Percentiles rank a stretch among this genome's conserved stretches.
Evolutionary conservation across 2,888 invertebrate genomes (phyloP).

Genomic region (Lomographa bimaculata): DNA sequence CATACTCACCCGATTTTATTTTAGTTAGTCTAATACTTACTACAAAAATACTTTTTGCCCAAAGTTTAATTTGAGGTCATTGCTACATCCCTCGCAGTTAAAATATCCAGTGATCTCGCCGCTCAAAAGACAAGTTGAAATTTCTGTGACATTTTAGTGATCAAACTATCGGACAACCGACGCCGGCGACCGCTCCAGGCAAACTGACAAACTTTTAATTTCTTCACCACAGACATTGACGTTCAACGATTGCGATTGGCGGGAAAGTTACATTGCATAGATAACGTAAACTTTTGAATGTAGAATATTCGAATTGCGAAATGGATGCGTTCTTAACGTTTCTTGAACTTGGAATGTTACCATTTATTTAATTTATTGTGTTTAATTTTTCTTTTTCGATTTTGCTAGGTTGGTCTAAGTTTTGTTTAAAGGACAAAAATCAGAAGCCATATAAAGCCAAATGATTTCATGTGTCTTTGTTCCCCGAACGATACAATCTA

Average conservation of each 20-base stretch:
- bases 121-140: slow-evolving; percentile 30
- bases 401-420: slow-evolving; percentile 17
- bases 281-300: slow-evolving; percentile 62
- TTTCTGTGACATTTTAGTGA: slow-evolving; percentile 43
- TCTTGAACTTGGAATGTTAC: slow-evolving; percentile 30
- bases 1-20: too few relatives aligned
- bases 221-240: slow-evolving; percentile 74
- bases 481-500: too few relatives aligned
- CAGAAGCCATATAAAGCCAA: too few relatives aligned
- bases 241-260: slow-evolving; percentile 73
- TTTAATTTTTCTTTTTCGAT: slow-evolving; percentile 25
- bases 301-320: slow-evolving; percentile 54
- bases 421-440: too few relatives aligned
- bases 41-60: too few relatives aligned
- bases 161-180: slow-evolving; percentile 59
- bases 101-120: slow-evolving; percentile 21
- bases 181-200: slow-evolving; percentile 65
- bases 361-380: slow-evolving; percentile 26
- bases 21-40: too few relatives aligned
- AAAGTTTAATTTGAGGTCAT: too few relatives aligned
- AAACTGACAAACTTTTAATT: slow-evolving; percentile 78
- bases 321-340: slow-evolving; percentile 49
- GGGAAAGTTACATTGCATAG: slow-evolving; percentile 75
- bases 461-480: too few relatives aligned
- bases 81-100: slow-evolving; percentile 11